Evolutionary conservation across 2,113 vertebrate species (phyloP), one percentile per base, ranked within the genome.

Genomic region (Phalacrocorax aristotelis): DNA sequence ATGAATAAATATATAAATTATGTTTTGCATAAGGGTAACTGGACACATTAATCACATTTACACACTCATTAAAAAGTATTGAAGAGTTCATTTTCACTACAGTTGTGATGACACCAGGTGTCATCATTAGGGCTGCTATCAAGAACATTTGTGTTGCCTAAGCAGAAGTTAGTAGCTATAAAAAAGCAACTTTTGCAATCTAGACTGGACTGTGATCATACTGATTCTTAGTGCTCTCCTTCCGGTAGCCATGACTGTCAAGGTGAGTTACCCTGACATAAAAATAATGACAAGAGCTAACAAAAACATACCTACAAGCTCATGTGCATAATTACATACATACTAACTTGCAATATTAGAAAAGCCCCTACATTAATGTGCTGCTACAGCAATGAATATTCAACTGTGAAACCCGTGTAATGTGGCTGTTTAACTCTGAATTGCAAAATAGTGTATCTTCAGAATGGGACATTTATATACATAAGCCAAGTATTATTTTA

Each of bases 281-380:
- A 86, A 90, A 88, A 77, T 25, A 57, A 42, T 10, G 30, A 69
- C 22, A 1, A 64, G 21, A 71, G 8, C 7, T 83, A 55, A 66
- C 9, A 62, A 90, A 87, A 83, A 9, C 19, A 19, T 52, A 54
- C 13, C 5, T 76, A 23, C 10, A 65, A 40, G 12, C 3, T 71
- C 32, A 30, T 23, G 8, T 0, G 0, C 27, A 12, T 60, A 71
- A 27, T 55, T 52, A 85, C 7, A 20, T 23, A 25, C 4, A 30
- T 30, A 18, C 6, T 40, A 36, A 74, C 8, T 29, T 25, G 11
- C 29, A 51, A 44, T 27, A 20, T 15, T 15, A 57, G 18, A 1
- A 61, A 79, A 83, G 74, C 65, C 4, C 1, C 4, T 66, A 5
- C 3, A 40, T 51, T 36, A 40, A 49, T 30, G 5, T 57, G 11